Evolutionary conservation across 2,888 invertebrate genomes (phyloP).

Genomic region (Nephrotoma guestfalica): DNA sequence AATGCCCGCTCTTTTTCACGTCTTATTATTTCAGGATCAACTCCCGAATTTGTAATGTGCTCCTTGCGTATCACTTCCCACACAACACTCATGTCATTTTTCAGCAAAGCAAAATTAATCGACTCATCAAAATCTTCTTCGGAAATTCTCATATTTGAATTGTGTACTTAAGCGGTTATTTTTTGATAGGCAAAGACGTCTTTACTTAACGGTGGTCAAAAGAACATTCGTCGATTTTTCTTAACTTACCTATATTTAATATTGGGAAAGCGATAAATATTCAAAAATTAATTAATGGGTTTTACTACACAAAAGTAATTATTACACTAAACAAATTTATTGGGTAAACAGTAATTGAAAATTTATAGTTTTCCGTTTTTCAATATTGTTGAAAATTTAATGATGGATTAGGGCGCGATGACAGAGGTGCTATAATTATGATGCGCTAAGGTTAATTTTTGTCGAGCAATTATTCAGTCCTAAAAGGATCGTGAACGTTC

Average conservation of each 20-base stretch:
- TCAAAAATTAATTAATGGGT: not conserved
- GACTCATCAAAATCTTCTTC: slow-evolving; percentile 12
- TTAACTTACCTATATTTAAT: not conserved
- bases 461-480: too few relatives aligned
- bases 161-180: not conserved
- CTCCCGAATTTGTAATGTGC: not conserved
- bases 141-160: slow-evolving; percentile 4
- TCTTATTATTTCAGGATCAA: slow-evolving; percentile 5
- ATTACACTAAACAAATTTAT: not conserved
- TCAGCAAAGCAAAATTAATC: slow-evolving; percentile 12
- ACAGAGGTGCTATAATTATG: not conserved
- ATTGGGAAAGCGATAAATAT: not conserved
- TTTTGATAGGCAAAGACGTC: not conserved
- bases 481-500: too few relatives aligned
- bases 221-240: not conserved
- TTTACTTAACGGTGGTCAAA: not conserved
- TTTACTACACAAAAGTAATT: not conserved
- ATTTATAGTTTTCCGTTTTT: not conserved
- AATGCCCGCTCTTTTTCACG: slow-evolving; percentile 19
- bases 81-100: slow-evolving; percentile 10
- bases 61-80: not conserved
- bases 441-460: too few relatives aligned
- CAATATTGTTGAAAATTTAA: not conserved
- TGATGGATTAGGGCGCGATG: not conserved
- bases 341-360: not conserved